Conservation (phyloP, 2,888 invertebrate species). For the Drosophila diplacantha region DNA sequence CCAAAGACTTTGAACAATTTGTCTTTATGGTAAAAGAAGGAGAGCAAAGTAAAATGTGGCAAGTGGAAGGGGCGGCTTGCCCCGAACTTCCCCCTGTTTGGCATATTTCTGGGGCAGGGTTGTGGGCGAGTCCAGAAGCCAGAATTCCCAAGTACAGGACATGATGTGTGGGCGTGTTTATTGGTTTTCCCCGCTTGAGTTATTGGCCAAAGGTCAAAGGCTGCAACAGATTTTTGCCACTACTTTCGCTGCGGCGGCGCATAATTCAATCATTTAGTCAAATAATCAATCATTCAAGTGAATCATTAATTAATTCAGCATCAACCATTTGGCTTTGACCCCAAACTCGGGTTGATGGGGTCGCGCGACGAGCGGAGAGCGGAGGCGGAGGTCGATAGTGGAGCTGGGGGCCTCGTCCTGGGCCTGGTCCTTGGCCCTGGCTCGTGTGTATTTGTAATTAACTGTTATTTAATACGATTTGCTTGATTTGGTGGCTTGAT, state of each 20-base stretch:
- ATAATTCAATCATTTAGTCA: conserved; percentile 66
- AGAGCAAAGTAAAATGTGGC: background rate
- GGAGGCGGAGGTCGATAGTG: background rate
- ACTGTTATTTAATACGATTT: conserved; percentile 71
- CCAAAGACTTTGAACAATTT: conserved; percentile 23
- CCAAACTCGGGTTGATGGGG: conserved; percentile 25
- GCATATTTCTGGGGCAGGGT: conserved; percentile 17
- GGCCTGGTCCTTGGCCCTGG: conserved; percentile 4
- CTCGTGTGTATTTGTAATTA: conserved; percentile 61
- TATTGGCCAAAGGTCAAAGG: conserved; percentile 66
- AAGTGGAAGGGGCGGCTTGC: too few species aligned
- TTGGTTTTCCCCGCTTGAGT: conserved; percentile 57
- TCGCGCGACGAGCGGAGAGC: background rate
- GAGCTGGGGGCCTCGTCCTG: background rate
- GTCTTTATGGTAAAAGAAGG: background rate
- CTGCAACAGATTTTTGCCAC: conserved; percentile 26
- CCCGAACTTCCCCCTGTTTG: background rate
- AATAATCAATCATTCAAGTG: conserved; percentile 66
- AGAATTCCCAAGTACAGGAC: background rate
- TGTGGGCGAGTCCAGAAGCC: background rate
- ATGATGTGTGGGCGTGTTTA: conserved; percentile 51
- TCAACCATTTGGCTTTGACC: conserved; percentile 61
- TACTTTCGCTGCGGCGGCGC: conserved; percentile 22
- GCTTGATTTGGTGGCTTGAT: conserved; percentile 52
- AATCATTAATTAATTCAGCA: conserved; percentile 64